A percentile compares a stretch with the other conserved stretches of the same genome.
Conservation (phyloP, 2,888 invertebrate species). For the Falcaria lacertinaria region DNA sequence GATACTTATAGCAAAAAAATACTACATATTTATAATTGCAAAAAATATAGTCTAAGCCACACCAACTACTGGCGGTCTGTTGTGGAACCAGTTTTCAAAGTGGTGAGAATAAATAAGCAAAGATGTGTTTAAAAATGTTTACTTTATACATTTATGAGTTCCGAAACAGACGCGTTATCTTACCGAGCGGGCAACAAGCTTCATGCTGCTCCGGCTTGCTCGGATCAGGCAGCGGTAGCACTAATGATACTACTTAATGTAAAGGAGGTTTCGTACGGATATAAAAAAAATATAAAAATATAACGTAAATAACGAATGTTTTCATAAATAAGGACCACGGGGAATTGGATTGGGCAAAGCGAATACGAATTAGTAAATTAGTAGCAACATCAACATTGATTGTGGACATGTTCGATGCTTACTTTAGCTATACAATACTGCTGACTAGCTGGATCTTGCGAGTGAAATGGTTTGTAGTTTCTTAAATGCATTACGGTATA, state of each 20-base stretch:
- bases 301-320: conserved; percentile 37
- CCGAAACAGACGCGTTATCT: conserved; percentile 61
- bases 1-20: conserved; percentile 30
- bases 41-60: conserved; percentile 59
- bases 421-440: conserved; percentile 48
- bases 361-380: conserved; percentile 79
- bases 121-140: conserved; percentile 14
- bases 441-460: conserved; percentile 22
- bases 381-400: conserved; percentile 64
- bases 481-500: too few relatives aligned
- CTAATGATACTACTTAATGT: conserved; percentile 82
- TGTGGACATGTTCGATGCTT: conserved; percentile 50
- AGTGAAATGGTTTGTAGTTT: too few relatives aligned
- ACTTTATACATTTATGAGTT: conserved; percentile 22
- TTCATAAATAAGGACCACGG: conserved; percentile 41
- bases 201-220: conserved; percentile 94
- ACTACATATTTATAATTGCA: conserved; percentile 28
- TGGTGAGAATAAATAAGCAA: conserved; percentile 18
- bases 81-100: conserved; percentile 43
- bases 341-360: conserved; percentile 70
- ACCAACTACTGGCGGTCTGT: conserved; percentile 52
- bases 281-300: conserved; percentile 62
- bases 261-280: conserved; percentile 58
- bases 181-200: conserved; percentile 93
- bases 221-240: conserved; percentile 91